A percentile compares a stretch with the other conserved stretches of the same genome.
These are phyloP conservation scores for Chymomyza caudatula DNA, from an alignment of 2,888 invertebrate genomes.

Conservation along the genomic window DNA sequence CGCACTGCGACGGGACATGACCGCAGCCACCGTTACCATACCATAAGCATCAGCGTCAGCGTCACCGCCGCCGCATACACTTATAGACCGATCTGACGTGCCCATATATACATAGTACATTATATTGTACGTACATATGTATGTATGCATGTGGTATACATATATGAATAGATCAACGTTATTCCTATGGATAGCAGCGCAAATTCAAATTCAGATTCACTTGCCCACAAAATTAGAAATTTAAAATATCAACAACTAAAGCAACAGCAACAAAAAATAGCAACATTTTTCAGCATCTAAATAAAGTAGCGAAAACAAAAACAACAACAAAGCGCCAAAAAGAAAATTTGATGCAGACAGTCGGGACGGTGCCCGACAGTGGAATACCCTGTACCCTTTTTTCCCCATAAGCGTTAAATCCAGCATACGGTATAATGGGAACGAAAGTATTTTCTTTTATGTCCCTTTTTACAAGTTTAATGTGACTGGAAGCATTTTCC, in stretches of 20 bases:
- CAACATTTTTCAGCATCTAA: slow-evolving; percentile 62
- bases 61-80: slow-evolving; percentile 32
- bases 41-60: neutral
- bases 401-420: no score
- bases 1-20: slow-evolving; percentile 41
- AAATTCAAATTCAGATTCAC: slow-evolving; percentile 70
- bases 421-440: no score
- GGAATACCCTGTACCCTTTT: no score
- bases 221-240: slow-evolving; percentile 72
- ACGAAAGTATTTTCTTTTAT: no score
- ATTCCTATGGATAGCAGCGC: slow-evolving; percentile 44
- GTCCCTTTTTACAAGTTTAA: no score
- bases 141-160: slow-evolving; percentile 4
- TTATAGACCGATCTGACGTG: slow-evolving; percentile 24
- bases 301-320: slow-evolving; percentile 56
- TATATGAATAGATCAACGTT: slow-evolving; percentile 43
- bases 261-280: slow-evolving; percentile 36
- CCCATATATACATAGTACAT: slow-evolving; percentile 25
- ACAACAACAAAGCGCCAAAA: slow-evolving; percentile 7
- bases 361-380: no score
- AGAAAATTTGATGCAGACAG: slow-evolving; percentile 6
- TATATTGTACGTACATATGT: slow-evolving; percentile 1
- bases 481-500: no score
- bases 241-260: slow-evolving; percentile 48
- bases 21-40: neutral